Evolutionary conservation across 2,113 vertebrate species (phyloP).

Genomic region (Cyrtonyx montezumae): DNA sequence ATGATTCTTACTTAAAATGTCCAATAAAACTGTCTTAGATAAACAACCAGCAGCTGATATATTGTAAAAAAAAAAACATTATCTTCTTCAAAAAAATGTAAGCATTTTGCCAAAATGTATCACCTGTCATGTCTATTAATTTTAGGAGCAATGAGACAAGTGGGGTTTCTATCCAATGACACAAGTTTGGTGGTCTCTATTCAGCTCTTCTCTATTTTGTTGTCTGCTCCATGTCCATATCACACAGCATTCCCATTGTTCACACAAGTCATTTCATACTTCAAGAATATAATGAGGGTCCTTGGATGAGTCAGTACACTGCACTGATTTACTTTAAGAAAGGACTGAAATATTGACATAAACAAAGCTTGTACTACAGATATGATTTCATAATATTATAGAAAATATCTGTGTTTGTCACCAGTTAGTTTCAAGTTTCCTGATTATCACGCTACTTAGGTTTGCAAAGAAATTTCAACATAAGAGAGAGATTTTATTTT

Average conservation of each 20-base stretch:
- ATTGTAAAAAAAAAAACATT: slow-evolving; percentile 18
- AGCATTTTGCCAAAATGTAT: not conserved
- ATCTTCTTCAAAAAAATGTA: not conserved
- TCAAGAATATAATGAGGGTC: slow-evolving; percentile 10
- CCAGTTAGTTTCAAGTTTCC: not conserved
- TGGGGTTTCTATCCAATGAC: slow-evolving; percentile 24
- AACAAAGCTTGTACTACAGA: not conserved
- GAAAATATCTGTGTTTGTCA: not conserved
- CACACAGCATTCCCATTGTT: slow-evolving; percentile 40
- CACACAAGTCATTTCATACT: slow-evolving; percentile 30
- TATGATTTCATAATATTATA: not conserved
- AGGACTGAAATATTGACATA: not conserved
- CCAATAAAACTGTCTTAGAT: not conserved
- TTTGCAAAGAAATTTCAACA: not conserved
- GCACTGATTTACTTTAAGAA: not conserved
- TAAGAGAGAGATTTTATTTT: not conserved
- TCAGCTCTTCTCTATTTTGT: not conserved
- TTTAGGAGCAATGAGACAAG: not conserved
- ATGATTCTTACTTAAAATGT: not conserved
- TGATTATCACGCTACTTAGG: not conserved
- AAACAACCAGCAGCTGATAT: not conserved
- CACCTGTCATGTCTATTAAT: not conserved
- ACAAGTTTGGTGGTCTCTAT: slow-evolving; percentile 36
- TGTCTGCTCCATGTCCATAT: not conserved
- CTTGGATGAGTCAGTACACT: slow-evolving; percentile 1